Conservation (phyloP, 2,888 invertebrate species). For the Taenaris catops region DNA sequence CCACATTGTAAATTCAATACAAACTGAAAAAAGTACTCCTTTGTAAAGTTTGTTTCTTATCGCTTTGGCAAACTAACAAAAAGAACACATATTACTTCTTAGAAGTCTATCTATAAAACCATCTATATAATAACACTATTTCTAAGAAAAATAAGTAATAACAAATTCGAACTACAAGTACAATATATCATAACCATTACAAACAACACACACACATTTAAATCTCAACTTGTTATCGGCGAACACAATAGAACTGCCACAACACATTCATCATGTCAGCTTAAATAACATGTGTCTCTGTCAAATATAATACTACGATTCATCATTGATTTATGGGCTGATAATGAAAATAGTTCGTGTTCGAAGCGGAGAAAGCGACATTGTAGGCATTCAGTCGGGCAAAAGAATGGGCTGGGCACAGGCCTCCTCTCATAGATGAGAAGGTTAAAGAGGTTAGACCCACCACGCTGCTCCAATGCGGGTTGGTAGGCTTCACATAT, state of each 20-base stretch:
- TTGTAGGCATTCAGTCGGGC: slow-evolving; percentile 14
- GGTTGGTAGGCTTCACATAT: too few species aligned
- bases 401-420: slow-evolving; percentile 6
- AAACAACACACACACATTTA: slow-evolving; percentile 9
- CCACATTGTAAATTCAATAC: too few species aligned
- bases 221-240: slow-evolving; percentile 21
- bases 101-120: too few species aligned
- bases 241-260: slow-evolving; percentile 30
- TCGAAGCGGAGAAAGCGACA: slow-evolving; percentile 14
- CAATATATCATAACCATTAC: slow-evolving; percentile 7
- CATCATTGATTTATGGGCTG: slow-evolving; percentile 70
- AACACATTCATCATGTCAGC: slow-evolving; percentile 55
- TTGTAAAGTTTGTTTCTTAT: too few species aligned
- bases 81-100: too few species aligned
- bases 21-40: too few species aligned
- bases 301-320: slow-evolving; percentile 59
- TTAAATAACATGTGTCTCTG: slow-evolving; percentile 60
- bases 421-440: too few species aligned
- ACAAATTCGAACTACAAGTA: slow-evolving; percentile 4
- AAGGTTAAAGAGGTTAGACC: too few species aligned
- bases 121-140: too few species aligned
- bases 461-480: too few species aligned
- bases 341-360: slow-evolving; percentile 68
- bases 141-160: slow-evolving; percentile 6
- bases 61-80: too few species aligned